Percentiles rank a stretch among this genome's conserved stretches.
Evolutionary conservation across 2,113 vertebrate genomes (phyloP).

Genomic region (Tachycineta bicolor): DNA sequence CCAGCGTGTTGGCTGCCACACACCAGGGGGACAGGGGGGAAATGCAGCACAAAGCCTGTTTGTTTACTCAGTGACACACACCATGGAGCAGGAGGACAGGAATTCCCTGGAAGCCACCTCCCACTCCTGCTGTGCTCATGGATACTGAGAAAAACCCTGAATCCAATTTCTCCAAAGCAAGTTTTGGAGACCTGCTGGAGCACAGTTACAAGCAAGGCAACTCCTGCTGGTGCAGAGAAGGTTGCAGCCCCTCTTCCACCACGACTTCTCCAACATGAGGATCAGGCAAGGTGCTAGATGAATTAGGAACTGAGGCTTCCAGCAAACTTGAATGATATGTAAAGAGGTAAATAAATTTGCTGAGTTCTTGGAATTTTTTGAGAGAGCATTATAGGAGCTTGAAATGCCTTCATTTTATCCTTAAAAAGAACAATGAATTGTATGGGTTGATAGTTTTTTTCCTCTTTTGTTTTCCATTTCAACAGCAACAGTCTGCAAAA

Average conservation of each 20-base stretch:
- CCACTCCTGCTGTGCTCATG: background rate
- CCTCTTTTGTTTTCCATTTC: background rate
- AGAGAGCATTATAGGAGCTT: background rate
- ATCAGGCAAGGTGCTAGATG: background rate
- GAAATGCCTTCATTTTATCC: background rate
- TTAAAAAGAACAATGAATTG: background rate
- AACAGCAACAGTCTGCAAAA: background rate
- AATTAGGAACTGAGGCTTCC: background rate
- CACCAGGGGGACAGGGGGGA: background rate
- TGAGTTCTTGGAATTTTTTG: background rate
- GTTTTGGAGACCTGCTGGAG: background rate
- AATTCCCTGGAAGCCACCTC: background rate
- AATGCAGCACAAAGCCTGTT: background rate
- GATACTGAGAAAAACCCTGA: background rate
- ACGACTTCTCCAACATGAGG: fast-evolving
- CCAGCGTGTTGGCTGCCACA: background rate
- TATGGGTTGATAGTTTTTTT: background rate
- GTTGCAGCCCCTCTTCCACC: background rate
- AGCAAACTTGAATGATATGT: background rate
- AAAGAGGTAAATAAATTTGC: background rate
- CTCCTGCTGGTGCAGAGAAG: background rate
- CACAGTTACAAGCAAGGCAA: background rate
- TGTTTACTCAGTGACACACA: background rate
- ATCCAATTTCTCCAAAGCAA: background rate
- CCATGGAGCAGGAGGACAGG: background rate